Evolutionary conservation across 2,113 vertebrate species (phyloP).

Genomic region (Pelmatolapia mariae): DNA sequence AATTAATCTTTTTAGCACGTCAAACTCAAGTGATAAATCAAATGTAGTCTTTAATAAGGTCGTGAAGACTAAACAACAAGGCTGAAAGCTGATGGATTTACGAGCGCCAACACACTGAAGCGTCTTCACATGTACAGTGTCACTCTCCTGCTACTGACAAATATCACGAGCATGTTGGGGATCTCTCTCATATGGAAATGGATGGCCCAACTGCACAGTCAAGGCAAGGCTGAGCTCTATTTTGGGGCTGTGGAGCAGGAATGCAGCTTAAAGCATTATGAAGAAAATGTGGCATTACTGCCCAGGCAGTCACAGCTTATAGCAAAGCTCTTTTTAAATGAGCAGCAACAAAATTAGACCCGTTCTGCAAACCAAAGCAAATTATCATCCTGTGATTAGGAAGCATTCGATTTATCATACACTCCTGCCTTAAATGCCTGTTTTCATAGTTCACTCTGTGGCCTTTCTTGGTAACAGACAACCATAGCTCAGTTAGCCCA

Average conservation of each 20-base stretch:
- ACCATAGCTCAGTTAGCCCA: slow-evolving; percentile 45
- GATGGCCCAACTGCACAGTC: neutral
- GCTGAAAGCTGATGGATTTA: slow-evolving; percentile 15
- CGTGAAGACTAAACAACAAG: neutral
- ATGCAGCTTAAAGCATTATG: neutral
- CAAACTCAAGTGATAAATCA: slow-evolving; percentile 14
- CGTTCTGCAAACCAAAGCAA: neutral
- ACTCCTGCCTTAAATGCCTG: neutral
- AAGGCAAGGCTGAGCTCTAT: neutral
- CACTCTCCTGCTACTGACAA: neutral
- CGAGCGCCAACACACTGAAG: neutral
- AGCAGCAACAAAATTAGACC: neutral
- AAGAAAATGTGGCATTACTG: neutral
- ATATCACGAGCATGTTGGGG: neutral
- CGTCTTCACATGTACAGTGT: neutral
- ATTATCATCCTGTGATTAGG: neutral
- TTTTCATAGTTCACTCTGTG: slow-evolving; percentile 20
- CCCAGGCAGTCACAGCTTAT: neutral
- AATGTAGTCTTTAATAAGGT: neutral
- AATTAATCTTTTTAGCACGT: slow-evolving; percentile 45
- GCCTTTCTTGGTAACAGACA: slow-evolving; percentile 69
- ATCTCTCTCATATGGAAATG: neutral
- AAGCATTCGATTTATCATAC: slow-evolving; percentile 1
- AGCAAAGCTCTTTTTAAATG: neutral
- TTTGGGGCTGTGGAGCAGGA: neutral